Evolutionary conservation across 92 coral and sea anemone genomes (phyloP).

Genomic region (Anthopleura xanthogrammica): DNA sequence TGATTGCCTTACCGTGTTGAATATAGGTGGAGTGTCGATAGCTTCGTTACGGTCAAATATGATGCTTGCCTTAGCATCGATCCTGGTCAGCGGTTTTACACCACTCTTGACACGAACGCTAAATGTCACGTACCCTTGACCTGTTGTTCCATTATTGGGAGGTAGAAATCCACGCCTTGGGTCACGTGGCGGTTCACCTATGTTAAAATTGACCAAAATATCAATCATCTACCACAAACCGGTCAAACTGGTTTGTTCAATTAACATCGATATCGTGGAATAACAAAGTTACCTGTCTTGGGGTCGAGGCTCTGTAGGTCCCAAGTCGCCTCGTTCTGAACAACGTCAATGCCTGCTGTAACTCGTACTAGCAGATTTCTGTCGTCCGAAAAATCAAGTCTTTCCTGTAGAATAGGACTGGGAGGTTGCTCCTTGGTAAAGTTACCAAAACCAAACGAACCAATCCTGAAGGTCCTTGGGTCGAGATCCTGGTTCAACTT

Average conservation of each 20-base stretch:
- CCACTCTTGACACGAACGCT: constrained; percentile 48
- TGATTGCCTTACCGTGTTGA: constrained; percentile 63
- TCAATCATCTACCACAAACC: background rate
- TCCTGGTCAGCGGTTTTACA: constrained; percentile 51
- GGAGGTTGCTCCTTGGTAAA: constrained; percentile 40
- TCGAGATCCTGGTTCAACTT: constrained; percentile 69
- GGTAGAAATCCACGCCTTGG: constrained; percentile 77
- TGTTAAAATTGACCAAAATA: constrained; percentile 9
- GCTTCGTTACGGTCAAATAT: constrained; percentile 75
- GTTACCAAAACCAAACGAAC: constrained; percentile 73
- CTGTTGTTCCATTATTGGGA: constrained; percentile 79
- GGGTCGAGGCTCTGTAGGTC: constrained; percentile 75
- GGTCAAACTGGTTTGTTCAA: background rate
- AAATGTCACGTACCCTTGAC: constrained; percentile 74
- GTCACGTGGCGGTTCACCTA: constrained; percentile 68
- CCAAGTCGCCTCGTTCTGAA: constrained; percentile 67
- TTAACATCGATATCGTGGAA: too few relatives aligned
- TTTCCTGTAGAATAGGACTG: constrained; percentile 69
- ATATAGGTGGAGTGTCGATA: constrained; percentile 83
- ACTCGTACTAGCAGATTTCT: constrained; percentile 57
- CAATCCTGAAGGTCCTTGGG: constrained; percentile 64
- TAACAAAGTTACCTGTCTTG: constrained; percentile 49
- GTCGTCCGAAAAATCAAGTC: constrained; percentile 44
- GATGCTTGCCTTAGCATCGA: constrained; percentile 76
- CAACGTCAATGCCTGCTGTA: constrained; percentile 59